Percentiles rank a stretch among this genome's conserved stretches.
Evolutionary conservation across 2,797 vertebrate species (phyloP).

Genomic region (Trachops cirrhosus): DNA sequence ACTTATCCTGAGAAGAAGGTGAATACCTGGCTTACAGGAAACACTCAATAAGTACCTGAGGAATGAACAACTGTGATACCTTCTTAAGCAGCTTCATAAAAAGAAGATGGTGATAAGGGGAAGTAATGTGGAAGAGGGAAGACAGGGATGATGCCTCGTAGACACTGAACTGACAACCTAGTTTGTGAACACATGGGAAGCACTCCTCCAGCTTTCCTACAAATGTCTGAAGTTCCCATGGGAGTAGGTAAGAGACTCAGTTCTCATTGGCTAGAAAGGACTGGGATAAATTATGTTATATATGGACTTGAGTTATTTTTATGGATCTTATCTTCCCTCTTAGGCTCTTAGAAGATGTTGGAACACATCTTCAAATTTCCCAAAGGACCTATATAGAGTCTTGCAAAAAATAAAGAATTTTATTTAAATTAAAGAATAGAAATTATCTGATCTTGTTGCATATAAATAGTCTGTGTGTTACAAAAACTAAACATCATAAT

Average conservation of each 20-base stretch:
- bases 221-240: neutral
- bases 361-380: neutral
- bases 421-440: neutral
- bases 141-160: neutral
- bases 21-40: neutral
- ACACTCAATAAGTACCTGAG: neutral
- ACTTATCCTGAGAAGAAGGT: neutral
- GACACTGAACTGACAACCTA: neutral
- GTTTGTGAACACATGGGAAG: neutral
- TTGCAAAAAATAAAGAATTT: neutral
- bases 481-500: constrained; percentile 12
- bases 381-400: neutral
- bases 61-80: neutral
- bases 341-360: neutral
- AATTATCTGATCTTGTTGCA: constrained; percentile 12
- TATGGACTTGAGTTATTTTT: neutral
- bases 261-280: neutral
- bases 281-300: neutral
- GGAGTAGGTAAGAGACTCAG: neutral
- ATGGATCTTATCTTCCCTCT: neutral
- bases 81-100: neutral
- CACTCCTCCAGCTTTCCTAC: neutral
- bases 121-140: neutral
- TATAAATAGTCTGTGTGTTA: constrained; percentile 31
- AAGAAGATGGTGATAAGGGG: neutral